phyloP scores from a whole-genome alignment of 2,113 vertebrate genomes.

The Shinisaurus crocodilurus region DNA sequence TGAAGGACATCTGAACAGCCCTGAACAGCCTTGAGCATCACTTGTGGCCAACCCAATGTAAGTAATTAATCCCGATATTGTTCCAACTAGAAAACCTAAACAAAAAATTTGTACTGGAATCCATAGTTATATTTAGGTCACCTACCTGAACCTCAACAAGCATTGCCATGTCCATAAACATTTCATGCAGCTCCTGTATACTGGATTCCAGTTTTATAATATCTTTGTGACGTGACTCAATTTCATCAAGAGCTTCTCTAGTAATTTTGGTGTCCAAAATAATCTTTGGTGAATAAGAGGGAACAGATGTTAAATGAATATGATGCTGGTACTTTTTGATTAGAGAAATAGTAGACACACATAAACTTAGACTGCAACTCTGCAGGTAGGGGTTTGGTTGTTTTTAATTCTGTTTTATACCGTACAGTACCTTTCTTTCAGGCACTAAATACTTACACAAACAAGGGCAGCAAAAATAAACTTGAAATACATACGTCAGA shows the following conservation, averaged over 20 bases:
- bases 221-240: slow-evolving; percentile 94
- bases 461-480: neutral
- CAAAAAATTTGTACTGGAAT: accelerated
- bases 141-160: slow-evolving; percentile 94
- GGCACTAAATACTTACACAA: no score
- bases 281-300: slow-evolving; percentile 78
- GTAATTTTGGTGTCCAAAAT: slow-evolving; percentile 95
- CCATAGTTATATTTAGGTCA: accelerated
- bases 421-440: neutral
- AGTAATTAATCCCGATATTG: neutral
- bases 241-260: slow-evolving; percentile 92
- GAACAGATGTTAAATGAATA: accelerated
- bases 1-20: no score
- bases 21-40: no score
- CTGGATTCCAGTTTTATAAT: slow-evolving; percentile 94
- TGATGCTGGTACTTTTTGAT: neutral
- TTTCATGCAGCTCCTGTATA: slow-evolving; percentile 91
- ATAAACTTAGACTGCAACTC: neutral
- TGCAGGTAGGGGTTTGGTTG: neutral
- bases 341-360: neutral
- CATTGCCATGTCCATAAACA: slow-evolving; percentile 97
- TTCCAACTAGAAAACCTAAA: neutral
- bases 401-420: neutral
- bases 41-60: accelerated
- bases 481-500: slow-evolving; percentile 85